Conservation (phyloP, 1,140 invertebrate species). For the Argopecten irradians region DNA sequence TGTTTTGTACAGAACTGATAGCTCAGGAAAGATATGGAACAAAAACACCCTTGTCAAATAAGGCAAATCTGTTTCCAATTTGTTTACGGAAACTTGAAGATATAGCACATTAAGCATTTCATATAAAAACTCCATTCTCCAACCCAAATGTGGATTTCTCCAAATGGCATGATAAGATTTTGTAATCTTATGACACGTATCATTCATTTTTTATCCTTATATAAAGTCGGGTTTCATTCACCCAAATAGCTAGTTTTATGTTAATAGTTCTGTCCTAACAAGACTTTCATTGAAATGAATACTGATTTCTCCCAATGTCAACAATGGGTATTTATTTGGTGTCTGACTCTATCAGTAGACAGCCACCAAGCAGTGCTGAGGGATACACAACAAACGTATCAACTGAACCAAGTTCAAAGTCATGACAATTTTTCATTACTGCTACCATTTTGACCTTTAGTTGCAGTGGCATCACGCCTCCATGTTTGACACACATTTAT, state of each 20-base stretch:
- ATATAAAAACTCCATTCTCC: background rate
- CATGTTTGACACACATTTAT: conserved; percentile 22
- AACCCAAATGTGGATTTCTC: background rate
- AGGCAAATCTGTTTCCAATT: background rate
- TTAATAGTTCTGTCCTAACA: background rate
- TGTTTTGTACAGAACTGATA: background rate
- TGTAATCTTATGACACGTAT: background rate
- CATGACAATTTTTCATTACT: background rate
- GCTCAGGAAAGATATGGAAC: background rate
- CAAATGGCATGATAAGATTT: background rate
- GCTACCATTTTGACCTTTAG: background rate
- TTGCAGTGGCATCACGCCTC: background rate
- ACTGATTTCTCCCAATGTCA: background rate
- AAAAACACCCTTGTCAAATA: conserved; percentile 2
- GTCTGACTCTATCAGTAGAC: background rate
- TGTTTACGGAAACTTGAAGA: background rate
- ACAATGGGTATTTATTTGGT: background rate
- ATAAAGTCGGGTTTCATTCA: background rate
- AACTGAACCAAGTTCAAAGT: background rate
- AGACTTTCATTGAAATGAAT: background rate
- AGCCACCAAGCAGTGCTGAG: background rate
- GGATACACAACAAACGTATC: background rate
- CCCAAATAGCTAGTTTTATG: background rate
- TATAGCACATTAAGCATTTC: background rate
- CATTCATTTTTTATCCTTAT: background rate